Evolutionary conservation across 2,113 vertebrate species (phyloP).

Genomic region (Agelaius phoeniceus): DNA sequence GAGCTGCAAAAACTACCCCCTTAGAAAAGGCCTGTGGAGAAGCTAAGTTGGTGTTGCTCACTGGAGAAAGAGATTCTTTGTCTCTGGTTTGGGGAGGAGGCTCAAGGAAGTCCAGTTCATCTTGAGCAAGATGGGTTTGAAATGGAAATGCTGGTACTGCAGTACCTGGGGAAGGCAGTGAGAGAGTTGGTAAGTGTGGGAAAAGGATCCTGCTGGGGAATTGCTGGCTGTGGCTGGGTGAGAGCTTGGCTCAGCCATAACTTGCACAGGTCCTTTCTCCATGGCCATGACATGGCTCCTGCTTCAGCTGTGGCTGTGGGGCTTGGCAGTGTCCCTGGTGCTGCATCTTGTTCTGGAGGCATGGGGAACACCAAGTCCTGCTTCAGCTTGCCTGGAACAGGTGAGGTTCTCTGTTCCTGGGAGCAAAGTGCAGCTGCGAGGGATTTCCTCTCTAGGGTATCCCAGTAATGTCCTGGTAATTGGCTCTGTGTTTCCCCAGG

Average conservation of each 20-base stretch:
- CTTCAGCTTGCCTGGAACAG: neutral
- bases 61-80: neutral
- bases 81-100: neutral
- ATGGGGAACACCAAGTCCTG: neutral
- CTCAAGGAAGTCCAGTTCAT: neutral
- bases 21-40: neutral
- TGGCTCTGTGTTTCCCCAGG: neutral
- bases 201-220: neutral
- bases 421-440: neutral
- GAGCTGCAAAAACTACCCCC: neutral
- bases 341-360: neutral
- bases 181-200: neutral
- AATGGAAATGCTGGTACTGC: neutral
- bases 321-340: neutral
- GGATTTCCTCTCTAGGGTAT: neutral
- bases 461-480: neutral
- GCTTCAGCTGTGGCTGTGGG: neutral
- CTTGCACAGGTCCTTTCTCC: neutral
- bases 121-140: neutral
- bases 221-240: neutral
- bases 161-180: neutral
- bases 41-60: neutral
- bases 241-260: neutral
- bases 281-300: accelerated
- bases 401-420: neutral